Percentiles rank a stretch among this genome's conserved stretches.
Evolutionary conservation across 2,797 vertebrate species (phyloP).

Genomic region (Leptodactylus fallax): DNA sequence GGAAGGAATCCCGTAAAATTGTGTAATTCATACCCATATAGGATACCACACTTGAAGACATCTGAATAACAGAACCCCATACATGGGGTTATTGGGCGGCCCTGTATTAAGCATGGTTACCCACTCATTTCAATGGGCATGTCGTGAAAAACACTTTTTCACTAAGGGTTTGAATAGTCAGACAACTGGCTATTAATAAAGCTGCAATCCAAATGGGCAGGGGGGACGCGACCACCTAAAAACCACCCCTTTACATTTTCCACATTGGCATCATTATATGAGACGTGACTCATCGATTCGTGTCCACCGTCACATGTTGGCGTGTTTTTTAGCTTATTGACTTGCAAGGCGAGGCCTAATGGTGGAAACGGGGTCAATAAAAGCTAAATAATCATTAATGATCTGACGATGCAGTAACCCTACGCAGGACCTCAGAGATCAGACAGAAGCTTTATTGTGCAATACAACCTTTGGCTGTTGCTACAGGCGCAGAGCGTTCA

Average conservation of each 20-base stretch:
- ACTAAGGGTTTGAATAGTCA: too few relatives aligned
- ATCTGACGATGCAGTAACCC: not conserved
- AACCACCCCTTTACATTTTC: too few relatives aligned
- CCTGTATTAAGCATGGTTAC: too few relatives aligned
- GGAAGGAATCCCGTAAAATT: too few relatives aligned
- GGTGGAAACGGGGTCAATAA: not conserved
- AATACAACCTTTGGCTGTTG: not conserved
- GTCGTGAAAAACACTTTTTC: too few relatives aligned
- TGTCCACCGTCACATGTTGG: not conserved
- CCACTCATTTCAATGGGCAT: too few relatives aligned
- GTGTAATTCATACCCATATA: too few relatives aligned
- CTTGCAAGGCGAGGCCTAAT: not conserved
- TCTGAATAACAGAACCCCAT: too few relatives aligned
- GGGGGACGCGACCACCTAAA: too few relatives aligned
- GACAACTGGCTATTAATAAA: too few relatives aligned
- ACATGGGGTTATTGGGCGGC: not conserved
- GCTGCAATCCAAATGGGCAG: too few relatives aligned
- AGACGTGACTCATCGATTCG: not conserved
- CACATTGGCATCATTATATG: not conserved
- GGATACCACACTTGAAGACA: too few relatives aligned
- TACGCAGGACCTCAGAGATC: not conserved
- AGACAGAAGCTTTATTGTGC: not conserved
- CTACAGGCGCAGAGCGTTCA: not conserved
- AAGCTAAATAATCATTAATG: not conserved
- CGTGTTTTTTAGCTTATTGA: not conserved